These are phyloP conservation scores for Eilema griseolum DNA, from an alignment of 2,888 invertebrate genomes.

Conservation along the genomic window DNA sequence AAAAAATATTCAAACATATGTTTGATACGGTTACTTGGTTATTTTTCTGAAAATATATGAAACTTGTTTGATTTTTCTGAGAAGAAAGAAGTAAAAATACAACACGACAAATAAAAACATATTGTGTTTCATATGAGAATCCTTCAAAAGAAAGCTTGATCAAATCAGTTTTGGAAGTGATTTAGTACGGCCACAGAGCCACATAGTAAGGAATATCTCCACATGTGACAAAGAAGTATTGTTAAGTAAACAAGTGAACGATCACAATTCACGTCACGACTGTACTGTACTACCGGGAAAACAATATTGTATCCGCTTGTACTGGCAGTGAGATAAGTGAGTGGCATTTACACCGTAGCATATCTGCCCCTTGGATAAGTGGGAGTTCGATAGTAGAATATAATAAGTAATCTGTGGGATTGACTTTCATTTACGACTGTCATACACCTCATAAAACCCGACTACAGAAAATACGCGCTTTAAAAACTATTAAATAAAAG, in stretches of 20 bases:
- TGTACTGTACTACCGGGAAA: constrained; percentile 55
- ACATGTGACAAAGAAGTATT: constrained; percentile 55
- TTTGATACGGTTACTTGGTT: background rate
- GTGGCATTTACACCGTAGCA: constrained; percentile 46
- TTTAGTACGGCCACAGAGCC: constrained; percentile 30
- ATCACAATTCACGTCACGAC: constrained; percentile 65
- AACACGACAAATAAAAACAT: background rate
- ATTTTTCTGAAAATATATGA: background rate
- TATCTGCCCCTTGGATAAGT: constrained; percentile 18
- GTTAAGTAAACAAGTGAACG: constrained; percentile 57
- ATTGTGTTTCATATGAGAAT: background rate
- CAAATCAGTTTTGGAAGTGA: constrained; percentile 36
- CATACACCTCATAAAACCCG: no score
- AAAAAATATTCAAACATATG: no score
- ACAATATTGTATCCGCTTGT: constrained; percentile 68
- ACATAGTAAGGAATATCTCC: constrained; percentile 36
- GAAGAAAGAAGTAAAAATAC: background rate
- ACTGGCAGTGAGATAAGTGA: constrained; percentile 55
- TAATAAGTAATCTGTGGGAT: background rate
- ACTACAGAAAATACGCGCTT: no score
- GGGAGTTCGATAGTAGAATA: background rate
- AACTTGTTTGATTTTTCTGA: background rate
- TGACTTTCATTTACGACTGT: no score
- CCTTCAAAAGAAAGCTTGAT: constrained; percentile 27
- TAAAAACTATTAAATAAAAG: no score